phyloP scores from a whole-genome alignment of 2,888 invertebrate species.

The Tricholauxania praeusta region DNA sequence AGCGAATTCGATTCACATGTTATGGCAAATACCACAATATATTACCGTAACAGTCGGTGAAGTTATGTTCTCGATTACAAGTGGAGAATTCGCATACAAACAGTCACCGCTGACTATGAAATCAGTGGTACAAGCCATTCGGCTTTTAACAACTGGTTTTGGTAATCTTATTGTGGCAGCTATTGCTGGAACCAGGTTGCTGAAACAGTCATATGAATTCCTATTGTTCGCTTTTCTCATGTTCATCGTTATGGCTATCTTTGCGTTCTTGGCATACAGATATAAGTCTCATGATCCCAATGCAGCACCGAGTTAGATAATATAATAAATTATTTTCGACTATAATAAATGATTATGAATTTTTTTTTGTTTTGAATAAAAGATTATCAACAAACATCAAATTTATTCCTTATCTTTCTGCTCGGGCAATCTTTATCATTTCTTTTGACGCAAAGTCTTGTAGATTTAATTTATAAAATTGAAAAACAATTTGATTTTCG shows the following conservation, averaged over 20 bases:
- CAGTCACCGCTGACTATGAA: slow-evolving; percentile 86
- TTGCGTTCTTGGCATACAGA: slow-evolving; percentile 81
- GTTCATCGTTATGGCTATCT: slow-evolving; percentile 84
- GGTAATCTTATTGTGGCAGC: slow-evolving; percentile 94
- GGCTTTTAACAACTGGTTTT: slow-evolving; percentile 91
- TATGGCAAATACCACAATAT: slow-evolving; percentile 77
- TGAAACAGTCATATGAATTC: slow-evolving; percentile 87
- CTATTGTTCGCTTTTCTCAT: slow-evolving; percentile 90
- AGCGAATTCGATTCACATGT: slow-evolving; percentile 71
- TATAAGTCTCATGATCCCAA: slow-evolving; percentile 71
- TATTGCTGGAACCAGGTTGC: slow-evolving; percentile 82
- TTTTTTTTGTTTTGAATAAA: too few species aligned
- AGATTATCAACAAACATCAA: too few species aligned
- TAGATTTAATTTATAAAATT: too few species aligned
- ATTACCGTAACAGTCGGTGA: slow-evolving; percentile 74
- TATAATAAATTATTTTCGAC: too few species aligned
- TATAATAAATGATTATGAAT: too few species aligned
- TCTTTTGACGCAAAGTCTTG: too few species aligned
- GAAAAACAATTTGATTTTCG: too few species aligned
- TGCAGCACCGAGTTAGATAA: not conserved
- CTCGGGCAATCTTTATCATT: too few species aligned
- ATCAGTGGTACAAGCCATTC: slow-evolving; percentile 89
- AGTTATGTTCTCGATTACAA: slow-evolving; percentile 78
- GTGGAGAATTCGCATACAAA: slow-evolving; percentile 77
- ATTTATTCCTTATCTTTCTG: too few species aligned